Base-by-base conservation (phyloP, 2,797 vertebrate genomes). In the Periparus ater region DNA sequence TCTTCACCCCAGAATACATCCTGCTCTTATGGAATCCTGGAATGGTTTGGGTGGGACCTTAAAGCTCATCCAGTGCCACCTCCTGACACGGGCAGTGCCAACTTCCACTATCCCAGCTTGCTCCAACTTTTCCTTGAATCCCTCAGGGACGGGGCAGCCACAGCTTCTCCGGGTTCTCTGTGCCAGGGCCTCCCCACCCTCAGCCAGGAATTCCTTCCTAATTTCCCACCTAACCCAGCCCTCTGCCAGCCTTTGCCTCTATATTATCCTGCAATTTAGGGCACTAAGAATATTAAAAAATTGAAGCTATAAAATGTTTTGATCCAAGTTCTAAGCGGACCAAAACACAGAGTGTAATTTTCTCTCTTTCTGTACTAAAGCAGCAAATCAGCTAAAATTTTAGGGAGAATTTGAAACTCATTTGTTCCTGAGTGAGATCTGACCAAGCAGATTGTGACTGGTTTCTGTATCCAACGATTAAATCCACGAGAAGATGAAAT, bases 51-150 rank as follows among this genome's bases (percentile, higher is more conserved):
- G 55, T 42, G 22, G 26, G 36, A 62, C 27, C 32, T 54, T 14
- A 68, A 68, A 36, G 10, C 1, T 4, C 48, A 68, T 11, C 9
- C 48, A 17, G 6, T n/a, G 10, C 30, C 45, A 72, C 10, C 13
- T 44, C 16, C 36, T 78, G 65, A 57, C 53, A 47, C 0, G 17
- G 57, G 23, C 67, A 66, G 40, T 23, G 25, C 47, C 47, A 61
- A 12, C 12, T 67, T 0, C 25, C 3, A 27, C 55, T 10, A 0
- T 8, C 6, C 55, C 70, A 48, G 30, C 22, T 0, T 42, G 55
- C 15, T 62, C 34, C 73, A 47, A 61, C 34, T 4, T 48, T 8
- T 2, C 30, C 22, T 44, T 36, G 55, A 0, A 9, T 22, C 44
- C 5, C 55, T 0, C 71, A 62, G 26, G 62, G 48, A 54, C 48